These are phyloP conservation scores for Halcyon malimbica DNA, from an alignment of 2,113 vertebrate species.

Conservation along the genomic window DNA sequence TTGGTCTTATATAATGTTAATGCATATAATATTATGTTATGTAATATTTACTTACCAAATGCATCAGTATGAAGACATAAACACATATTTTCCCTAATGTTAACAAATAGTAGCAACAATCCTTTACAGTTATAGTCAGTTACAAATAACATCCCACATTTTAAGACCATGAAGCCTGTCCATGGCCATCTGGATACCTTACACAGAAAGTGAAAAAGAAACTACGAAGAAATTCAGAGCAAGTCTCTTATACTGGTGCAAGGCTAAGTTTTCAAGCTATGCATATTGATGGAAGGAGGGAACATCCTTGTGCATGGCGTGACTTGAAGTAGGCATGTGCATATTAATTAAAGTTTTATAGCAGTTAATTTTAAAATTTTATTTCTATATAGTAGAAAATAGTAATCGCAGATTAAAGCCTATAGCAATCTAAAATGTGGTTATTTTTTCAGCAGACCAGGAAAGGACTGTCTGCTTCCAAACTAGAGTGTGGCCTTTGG, in stretches of 20 bases:
- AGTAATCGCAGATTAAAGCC: background rate
- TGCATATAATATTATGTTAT: background rate
- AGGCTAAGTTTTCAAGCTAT: background rate
- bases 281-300: background rate
- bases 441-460: background rate
- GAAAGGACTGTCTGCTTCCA: background rate
- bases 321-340: background rate
- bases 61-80: background rate
- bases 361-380: background rate
- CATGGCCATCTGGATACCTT: background rate
- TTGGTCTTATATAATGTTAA: background rate
- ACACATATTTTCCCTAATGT: background rate
- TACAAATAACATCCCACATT: background rate
- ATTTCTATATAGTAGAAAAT: background rate
- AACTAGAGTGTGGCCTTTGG: background rate
- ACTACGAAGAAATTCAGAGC: background rate
- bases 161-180: background rate
- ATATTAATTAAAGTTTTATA: background rate
- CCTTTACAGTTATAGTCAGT: background rate
- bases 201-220: background rate
- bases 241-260: background rate
- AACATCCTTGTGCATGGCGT: background rate
- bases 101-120: background rate
- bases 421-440: background rate
- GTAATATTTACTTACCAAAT: background rate